phyloP scores from a whole-genome alignment of 2,888 invertebrate species.

The Pseudanteris insignis region DNA sequence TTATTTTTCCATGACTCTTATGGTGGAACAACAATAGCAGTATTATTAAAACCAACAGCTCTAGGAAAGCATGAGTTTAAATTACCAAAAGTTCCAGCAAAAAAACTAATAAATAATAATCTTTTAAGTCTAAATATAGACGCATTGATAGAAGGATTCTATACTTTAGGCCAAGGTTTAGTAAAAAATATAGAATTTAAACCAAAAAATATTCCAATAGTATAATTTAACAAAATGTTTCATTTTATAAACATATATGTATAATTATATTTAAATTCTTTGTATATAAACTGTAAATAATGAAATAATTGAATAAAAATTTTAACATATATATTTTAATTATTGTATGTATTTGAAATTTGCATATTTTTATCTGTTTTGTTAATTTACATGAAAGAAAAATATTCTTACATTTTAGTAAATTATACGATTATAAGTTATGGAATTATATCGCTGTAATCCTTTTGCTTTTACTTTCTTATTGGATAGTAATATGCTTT shows the following conservation, averaged over 20 bases:
- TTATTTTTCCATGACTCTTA: conserved; percentile 89
- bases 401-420: too few species aligned
- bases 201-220: conserved; percentile 9
- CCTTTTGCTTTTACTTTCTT: too few species aligned
- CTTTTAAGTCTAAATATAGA: conserved; percentile 12
- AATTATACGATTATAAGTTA: too few species aligned
- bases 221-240: conserved; percentile 3
- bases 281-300: background rate
- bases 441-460: too few species aligned
- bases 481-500: too few species aligned
- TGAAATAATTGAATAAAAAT: too few species aligned
- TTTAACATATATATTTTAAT: too few species aligned
- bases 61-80: conserved; percentile 22
- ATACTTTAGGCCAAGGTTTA: conserved; percentile 18
- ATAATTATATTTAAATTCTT: too few species aligned
- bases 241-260: background rate
- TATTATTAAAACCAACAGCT: conserved; percentile 80
- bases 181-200: conserved; percentile 26
- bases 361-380: too few species aligned
- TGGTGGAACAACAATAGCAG: conserved; percentile 86
- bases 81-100: conserved; percentile 8
- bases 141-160: conserved; percentile 31
- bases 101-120: conserved; percentile 8
- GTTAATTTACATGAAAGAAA: too few species aligned
- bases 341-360: too few species aligned